Evolutionary conservation across 2,888 invertebrate genomes (phyloP), one percentile per base, ranked within the genome.

Genomic region (Hirtodrosophila histrioides): DNA sequence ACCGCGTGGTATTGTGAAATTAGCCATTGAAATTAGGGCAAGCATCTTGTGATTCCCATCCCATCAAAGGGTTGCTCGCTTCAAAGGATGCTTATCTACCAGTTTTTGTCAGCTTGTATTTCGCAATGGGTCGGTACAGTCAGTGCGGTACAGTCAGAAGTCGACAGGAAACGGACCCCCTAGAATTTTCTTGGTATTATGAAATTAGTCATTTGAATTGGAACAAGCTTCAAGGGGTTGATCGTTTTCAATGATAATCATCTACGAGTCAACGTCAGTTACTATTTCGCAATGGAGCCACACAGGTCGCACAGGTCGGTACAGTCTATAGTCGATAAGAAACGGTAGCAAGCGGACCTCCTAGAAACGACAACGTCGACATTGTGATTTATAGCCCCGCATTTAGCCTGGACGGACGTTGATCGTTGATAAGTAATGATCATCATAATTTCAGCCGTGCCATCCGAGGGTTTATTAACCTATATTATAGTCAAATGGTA

Each of bases 391-490:
- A 60, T 53, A 40, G 60, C 67, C 46, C 53, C 58, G 58, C 53
- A 65, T 44, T 61, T 51, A 69, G 39, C 53, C 56, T 50, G 33
- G 43, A 43, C 53, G 33, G 43, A 43, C 53, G 46, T 39, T 46
- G 54, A 40, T 35, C 35, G n/a, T 17, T 67, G 68, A 68, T 53
- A 44, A 39, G 44, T 44, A 40, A 45, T 56, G 43, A 36, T 35
- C 12, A 1, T 33, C 9, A 12, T 40, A 37, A 33, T 39, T 41
- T 41, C 39, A 60, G 56, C 57, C 11, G 24, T 9, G 48, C 55
- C 37, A 67, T 68, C 29, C 8, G 43, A 17, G 73, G 68, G 85
- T 84, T 80, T 81, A 78, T 67, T 84, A 78, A 84, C 80, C 85
- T 66, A 77, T 49, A 83, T 80, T 80, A 67, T 51, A 67, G 54